A percentile compares a stretch with the other conserved stretches of the same genome.
Conservation (phyloP, 2,797 vertebrate genomes). For the Xyrichtys novacula region DNA sequence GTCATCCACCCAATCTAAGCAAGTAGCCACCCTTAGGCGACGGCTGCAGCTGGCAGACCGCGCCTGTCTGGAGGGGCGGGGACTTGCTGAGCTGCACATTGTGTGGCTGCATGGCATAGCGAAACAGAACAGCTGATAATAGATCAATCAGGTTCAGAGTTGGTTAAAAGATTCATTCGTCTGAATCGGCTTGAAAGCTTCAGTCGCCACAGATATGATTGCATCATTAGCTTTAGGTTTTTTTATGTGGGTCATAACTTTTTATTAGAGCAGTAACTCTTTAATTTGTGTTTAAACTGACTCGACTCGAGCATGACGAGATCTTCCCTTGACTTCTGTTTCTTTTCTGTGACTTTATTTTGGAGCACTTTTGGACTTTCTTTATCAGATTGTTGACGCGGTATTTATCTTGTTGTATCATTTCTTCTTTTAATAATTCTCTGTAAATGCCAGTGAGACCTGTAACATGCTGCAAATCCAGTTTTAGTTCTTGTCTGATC, state of each 20-base stretch:
- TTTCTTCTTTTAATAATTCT: too few species aligned
- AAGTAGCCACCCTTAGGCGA: slow-evolving; percentile 3
- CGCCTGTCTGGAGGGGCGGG: slow-evolving; percentile 64
- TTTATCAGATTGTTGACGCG: too few species aligned
- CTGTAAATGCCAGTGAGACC: too few species aligned
- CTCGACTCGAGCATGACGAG: too few species aligned
- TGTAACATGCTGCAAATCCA: too few species aligned
- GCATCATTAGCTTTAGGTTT: background rate
- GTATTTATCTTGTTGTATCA: too few species aligned
- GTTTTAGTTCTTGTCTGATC: too few species aligned
- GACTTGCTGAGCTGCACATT: background rate
- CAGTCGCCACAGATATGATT: background rate
- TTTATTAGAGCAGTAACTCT: slow-evolving; percentile 15
- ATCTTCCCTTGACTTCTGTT: too few species aligned
- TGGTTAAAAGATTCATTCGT: background rate
- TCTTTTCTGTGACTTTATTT: too few species aligned
- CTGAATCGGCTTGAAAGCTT: background rate
- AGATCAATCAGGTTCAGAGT: background rate
- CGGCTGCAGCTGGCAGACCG: slow-evolving; percentile 28
- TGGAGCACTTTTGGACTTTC: too few species aligned
- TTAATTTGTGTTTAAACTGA: slow-evolving; percentile 12
- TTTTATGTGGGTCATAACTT: background rate
- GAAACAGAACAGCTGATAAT: background rate
- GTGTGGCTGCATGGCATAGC: background rate
- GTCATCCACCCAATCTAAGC: slow-evolving; percentile 32